Evolutionary conservation across 2,797 vertebrate genomes (phyloP).

Genomic region (Lepus oiostolus): DNA sequence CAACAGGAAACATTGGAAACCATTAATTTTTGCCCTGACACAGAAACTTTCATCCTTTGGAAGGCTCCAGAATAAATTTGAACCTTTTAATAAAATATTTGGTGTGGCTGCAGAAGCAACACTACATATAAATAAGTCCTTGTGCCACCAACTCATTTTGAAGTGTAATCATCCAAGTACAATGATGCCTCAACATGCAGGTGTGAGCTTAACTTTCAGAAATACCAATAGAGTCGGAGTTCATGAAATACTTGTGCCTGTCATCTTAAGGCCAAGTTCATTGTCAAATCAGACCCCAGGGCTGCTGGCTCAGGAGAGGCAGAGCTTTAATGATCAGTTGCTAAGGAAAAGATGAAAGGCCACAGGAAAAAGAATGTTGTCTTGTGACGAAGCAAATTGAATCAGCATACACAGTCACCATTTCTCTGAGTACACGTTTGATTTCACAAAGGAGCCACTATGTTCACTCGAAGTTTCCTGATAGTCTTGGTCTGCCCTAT

Average conservation of each 20-base stretch:
- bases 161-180: not conserved
- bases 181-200: not conserved
- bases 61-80: conserved; percentile 58
- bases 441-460: not conserved
- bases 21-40: conserved; percentile 49
- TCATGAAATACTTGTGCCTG: conserved; percentile 8
- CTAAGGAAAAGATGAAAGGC: not conserved
- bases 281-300: not conserved
- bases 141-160: conserved; percentile 25
- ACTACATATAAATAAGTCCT: conserved; percentile 48
- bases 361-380: not conserved
- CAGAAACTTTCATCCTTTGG: conserved; percentile 13
- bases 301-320: not conserved
- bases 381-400: not conserved
- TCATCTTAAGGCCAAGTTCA: not conserved
- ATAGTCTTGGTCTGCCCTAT: not conserved
- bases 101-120: conserved; percentile 47
- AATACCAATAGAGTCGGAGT: not conserved
- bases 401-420: not conserved
- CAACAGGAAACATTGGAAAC: not conserved
- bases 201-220: not conserved
- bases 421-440: not conserved
- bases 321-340: not conserved
- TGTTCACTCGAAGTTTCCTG: not conserved
- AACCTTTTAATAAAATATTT: conserved; percentile 65